phyloP scores from a whole-genome alignment of 1,140 invertebrate genomes.

The Halyomorpha halys region DNA sequence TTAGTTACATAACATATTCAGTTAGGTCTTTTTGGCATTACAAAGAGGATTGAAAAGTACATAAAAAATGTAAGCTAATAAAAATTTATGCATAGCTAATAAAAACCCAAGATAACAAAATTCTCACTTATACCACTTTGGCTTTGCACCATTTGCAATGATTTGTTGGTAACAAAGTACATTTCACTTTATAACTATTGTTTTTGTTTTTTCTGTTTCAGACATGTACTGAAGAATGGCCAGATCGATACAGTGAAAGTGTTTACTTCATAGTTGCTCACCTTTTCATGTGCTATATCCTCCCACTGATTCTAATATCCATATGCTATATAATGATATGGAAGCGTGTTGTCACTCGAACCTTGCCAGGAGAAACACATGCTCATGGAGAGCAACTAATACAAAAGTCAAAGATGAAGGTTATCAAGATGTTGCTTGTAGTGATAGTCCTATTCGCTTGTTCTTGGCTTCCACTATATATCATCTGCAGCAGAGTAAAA shows the following conservation, averaged over 20 bases:
- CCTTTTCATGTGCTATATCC: conserved; percentile 47
- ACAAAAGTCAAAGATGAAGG: conserved; percentile 35
- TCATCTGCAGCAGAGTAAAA: conserved; percentile 40
- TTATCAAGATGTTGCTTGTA: conserved; percentile 53
- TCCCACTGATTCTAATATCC: conserved; percentile 42
- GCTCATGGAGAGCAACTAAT: conserved; percentile 31
- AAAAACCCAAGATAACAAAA: no score
- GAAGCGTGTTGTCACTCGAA: conserved; percentile 37
- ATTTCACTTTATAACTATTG: no score
- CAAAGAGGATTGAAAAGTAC: no score
- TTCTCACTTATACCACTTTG: no score
- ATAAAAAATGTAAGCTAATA: no score
- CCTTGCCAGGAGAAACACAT: conserved; percentile 33
- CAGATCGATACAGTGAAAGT: conserved; percentile 36
- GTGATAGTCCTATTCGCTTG: conserved; percentile 52
- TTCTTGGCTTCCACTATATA: conserved; percentile 56
- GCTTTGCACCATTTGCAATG: no score
- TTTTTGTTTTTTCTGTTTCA: conserved; percentile 24
- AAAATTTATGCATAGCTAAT: no score
- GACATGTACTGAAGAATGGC: conserved; percentile 42
- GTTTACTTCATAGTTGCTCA: conserved; percentile 47
- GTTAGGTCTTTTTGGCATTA: no score
- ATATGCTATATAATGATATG: conserved; percentile 47
- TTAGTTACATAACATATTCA: no score
- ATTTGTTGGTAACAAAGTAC: no score